Evolutionary conservation across 2,113 vertebrate genomes (phyloP), one percentile per base, ranked within the genome.

Genomic region (Pyrgilauda ruficollis): DNA sequence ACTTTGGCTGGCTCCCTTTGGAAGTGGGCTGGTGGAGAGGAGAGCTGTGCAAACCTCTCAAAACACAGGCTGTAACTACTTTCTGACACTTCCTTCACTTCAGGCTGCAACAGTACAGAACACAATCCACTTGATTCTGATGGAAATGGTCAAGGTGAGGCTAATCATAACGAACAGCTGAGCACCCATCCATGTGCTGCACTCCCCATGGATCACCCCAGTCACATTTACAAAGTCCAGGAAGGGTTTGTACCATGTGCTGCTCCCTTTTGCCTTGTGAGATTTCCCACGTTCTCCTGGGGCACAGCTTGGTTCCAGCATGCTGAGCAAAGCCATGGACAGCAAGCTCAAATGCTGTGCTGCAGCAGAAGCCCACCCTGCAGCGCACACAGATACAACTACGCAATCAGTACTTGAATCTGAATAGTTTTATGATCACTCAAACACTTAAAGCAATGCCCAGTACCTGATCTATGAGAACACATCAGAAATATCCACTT

Each of bases 281-380:
- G 28, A 44, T 41, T 20, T 4, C 37, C 22, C 33, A 21, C 1
- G 14, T 6, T 41, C 43, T 78, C 52, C 56, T 50, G 46, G 61
- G 61, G 4, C 1, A 1, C 33, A 18, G 28, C 43, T 64, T 39
- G 17, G 20, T 17, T 85, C 67, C 16, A 5, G 5, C 8, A 44
- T 0, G 1, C 17, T 53, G 33, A 62, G 47, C 24, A 56, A 77
- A 82, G 24, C 28, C 21, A 6, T 0, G 2, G 58, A 67, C 39
- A 83, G 70, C 11, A 37, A 86, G 47, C 59, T 91, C 63, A 18
- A 49, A 10, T 2, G 24, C 20, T 80, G 67, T 56, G 44, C 18
- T 10, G 43, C 24, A 80, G 21, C 52, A 83, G 31, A 66, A 61
- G 44, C 16, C 35, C 66, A 35, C 16, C 16, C 31, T 3, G 22